Conservation (phyloP, 2,113 vertebrate species). For the Phainopepla nitens region DNA sequence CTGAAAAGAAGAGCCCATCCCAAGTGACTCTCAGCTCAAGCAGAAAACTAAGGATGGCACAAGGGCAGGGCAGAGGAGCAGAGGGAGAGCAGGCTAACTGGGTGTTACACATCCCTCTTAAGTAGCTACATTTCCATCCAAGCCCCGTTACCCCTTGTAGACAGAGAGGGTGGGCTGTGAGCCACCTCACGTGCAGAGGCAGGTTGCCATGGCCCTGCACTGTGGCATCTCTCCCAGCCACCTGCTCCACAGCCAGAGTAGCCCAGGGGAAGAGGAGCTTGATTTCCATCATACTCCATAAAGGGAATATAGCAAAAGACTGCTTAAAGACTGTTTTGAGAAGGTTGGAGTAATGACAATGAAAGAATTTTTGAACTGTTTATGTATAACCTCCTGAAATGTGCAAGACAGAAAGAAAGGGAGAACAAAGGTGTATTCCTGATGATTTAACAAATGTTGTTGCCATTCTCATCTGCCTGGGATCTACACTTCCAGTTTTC, state of each 20-base stretch:
- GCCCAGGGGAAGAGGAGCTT: fast-evolving
- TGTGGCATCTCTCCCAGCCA: fast-evolving
- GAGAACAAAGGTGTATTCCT: not conserved
- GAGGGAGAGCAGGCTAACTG: fast-evolving
- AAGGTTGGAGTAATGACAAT: not conserved
- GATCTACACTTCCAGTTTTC: not conserved
- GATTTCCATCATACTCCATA: fast-evolving
- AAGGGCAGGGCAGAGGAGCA: not conserved
- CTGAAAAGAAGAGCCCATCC: not conserved
- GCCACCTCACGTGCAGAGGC: fast-evolving
- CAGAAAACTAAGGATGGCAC: not conserved
- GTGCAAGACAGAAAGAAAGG: not conserved
- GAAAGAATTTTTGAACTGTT: not conserved
- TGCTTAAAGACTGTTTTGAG: fast-evolving
- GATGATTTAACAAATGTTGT: not conserved
- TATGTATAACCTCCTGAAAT: not conserved
- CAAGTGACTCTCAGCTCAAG: fast-evolving
- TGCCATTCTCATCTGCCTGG: not conserved
- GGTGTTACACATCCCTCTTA: fast-evolving
- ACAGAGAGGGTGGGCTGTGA: fast-evolving
- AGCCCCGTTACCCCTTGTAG: not conserved
- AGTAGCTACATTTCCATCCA: not conserved
- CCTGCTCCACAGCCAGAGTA: not conserved
- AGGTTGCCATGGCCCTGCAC: not conserved
- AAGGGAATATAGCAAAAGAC: not conserved